Evolutionary conservation across 1,140 invertebrate species (phyloP).

Genomic region (Leptestheria dahalacensis): DNA sequence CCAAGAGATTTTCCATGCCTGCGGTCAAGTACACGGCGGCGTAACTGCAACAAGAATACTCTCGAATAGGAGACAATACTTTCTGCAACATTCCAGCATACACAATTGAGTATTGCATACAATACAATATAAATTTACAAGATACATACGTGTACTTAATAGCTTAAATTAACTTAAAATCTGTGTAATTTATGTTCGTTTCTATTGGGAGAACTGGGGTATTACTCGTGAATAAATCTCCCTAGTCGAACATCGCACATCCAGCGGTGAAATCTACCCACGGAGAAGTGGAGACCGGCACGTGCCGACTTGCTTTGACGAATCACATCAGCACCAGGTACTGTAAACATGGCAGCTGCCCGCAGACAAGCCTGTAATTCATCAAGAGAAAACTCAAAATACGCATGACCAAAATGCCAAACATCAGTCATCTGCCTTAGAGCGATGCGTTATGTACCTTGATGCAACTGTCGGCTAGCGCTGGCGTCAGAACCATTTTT

Average conservation of each 20-base stretch:
- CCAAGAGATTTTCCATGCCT: constrained; percentile 71
- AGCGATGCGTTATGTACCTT: too few species aligned
- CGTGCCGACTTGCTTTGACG: constrained; percentile 65
- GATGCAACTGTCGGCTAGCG: constrained; percentile 70
- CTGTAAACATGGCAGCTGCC: constrained; percentile 76
- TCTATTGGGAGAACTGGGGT: too few species aligned
- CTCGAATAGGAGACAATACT: constrained; percentile 21
- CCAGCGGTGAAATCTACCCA: constrained; percentile 75
- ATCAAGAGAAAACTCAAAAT: too few species aligned
- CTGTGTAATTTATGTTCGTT: too few species aligned
- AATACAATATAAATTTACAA: too few species aligned
- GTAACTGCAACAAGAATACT: constrained; percentile 34
- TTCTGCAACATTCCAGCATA: too few species aligned
- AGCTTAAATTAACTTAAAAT: too few species aligned
- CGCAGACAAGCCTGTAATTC: constrained; percentile 51
- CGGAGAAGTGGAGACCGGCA: constrained; percentile 63
- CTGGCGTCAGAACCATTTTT: constrained; percentile 65
- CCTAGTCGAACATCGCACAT: constrained; percentile 73
- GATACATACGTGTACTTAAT: too few species aligned
- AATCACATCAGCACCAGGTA: constrained; percentile 51
- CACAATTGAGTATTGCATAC: too few species aligned
- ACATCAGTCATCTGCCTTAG: too few species aligned
- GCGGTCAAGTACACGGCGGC: constrained; percentile 77
- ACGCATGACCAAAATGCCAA: too few species aligned
- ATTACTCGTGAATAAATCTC: constrained; percentile 71